Evolutionary conservation across 2,888 invertebrate genomes (phyloP).

Genomic region (Caenorhabditis panamensis): DNA sequence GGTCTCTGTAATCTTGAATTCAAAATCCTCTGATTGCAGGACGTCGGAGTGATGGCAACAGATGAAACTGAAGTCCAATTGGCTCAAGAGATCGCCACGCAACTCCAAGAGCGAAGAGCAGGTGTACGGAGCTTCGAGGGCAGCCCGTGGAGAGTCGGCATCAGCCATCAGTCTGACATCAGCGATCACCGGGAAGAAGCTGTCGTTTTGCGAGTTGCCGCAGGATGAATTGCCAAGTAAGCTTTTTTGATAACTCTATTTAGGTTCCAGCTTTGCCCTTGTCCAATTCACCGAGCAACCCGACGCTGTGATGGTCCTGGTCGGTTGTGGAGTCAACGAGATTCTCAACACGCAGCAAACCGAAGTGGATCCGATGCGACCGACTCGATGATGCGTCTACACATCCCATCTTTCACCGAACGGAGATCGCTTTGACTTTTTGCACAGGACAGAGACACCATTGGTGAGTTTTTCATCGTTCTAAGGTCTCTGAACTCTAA

Average conservation of each 20-base stretch:
- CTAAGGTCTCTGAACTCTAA: neutral
- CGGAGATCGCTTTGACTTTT: conserved; percentile 90
- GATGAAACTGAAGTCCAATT: conserved; percentile 94
- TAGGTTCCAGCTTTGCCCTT: conserved; percentile 84
- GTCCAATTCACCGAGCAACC: conserved; percentile 87
- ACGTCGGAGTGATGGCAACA: conserved; percentile 94
- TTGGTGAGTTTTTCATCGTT: conserved; percentile 58
- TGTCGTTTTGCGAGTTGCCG: conserved; percentile 88
- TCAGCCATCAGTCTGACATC: conserved; percentile 90
- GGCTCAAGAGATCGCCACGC: conserved; percentile 97
- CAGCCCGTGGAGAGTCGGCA: conserved; percentile 86
- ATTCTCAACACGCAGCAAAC: conserved; percentile 87
- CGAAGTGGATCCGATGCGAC: conserved; percentile 7
- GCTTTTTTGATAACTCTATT: neutral
- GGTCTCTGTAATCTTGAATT: too few relatives aligned
- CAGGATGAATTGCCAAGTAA: conserved; percentile 96
- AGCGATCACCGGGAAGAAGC: conserved; percentile 89
- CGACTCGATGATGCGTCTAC: conserved; percentile 79
- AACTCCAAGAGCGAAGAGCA: conserved; percentile 89
- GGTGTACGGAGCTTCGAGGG: conserved; percentile 96
- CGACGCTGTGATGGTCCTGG: conserved; percentile 86
- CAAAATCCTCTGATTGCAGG: conserved; percentile 83
- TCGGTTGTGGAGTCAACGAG: conserved; percentile 93
- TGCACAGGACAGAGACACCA: conserved; percentile 89
- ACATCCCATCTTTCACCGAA: conserved; percentile 82